Base-by-base conservation (phyloP, 2,797 vertebrate species). In the Helarctos malayanus region DNA sequence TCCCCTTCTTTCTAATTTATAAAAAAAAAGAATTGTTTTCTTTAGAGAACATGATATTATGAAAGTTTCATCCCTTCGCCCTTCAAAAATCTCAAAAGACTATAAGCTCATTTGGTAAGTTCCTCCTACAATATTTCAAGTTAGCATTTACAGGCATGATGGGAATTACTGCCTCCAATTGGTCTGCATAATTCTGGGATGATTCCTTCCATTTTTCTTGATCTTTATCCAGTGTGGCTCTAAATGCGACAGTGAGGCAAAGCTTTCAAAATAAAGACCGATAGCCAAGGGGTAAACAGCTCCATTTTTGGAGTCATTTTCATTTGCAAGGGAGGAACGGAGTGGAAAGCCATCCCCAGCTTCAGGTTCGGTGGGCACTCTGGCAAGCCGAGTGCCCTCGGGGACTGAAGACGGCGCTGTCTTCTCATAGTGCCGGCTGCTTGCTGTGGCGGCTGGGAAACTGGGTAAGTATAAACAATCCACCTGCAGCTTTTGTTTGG, bases 341-440 rank as follows among this genome's bases (percentile, higher is more conserved):
- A 57, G 45, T 68, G 71, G 41, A 96, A 45, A 90, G 57, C 21
- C 57, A 41, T 82, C 79, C 61, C 80, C 35, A 56, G 27, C 12
- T 49, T 89, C 59, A 92, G 94, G n/a, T 79, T 83, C 92, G 84
- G 1, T 14, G 81, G 82, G 73, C 49, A 85, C 91, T 91, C 94
- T 0, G 32, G 68, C 83, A n/a, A 76, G 32, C 52, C 49, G 68
- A n/a, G 2, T 2, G 32, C 91, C 89, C 91, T 10, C 5, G 75
- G 97, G 68, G 97, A 98, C 99, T 99, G 99, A 99, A 99, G 99
- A 99, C 99, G 99, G 99, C 98, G 99, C 99, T 99, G 98, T 99
- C 98, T 99, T 98, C 98, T 98, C 98, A 84, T 65, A 29, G 61
- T 49, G 11, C 1, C 1, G 2, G 21, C 27, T 32, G 38, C 52